A percentile compares a stretch with the other conserved stretches of the same genome.
Conservation (phyloP, 53 echinoderm and acorn worm species). For the Holothuria leucospilota region DNA sequence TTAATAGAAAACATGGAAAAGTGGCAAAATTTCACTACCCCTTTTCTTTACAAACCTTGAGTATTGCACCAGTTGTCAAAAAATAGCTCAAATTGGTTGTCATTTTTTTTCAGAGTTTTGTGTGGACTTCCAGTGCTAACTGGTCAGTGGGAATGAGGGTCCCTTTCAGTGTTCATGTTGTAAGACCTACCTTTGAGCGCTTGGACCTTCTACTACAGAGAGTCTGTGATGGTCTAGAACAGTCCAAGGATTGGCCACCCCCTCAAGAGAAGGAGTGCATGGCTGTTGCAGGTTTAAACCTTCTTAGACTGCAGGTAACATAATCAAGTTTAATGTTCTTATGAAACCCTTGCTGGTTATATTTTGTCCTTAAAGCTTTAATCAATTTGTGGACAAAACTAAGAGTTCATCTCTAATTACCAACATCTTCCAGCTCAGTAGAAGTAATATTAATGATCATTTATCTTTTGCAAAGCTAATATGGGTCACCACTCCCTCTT, state of each 20-base stretch:
- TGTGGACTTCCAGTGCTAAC: conserved; percentile 98
- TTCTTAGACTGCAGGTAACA: conserved; percentile 88
- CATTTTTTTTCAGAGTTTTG: conserved; percentile 73
- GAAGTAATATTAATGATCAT: too few species aligned
- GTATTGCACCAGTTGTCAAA: background rate
- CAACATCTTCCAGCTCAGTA: too few species aligned
- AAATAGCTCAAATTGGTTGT: background rate
- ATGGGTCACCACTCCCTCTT: too few species aligned
- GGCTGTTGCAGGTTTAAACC: conserved; percentile 91
- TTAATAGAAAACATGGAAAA: too few species aligned
- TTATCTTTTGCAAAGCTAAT: too few species aligned
- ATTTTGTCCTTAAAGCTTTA: too few species aligned
- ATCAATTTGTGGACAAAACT: too few species aligned
- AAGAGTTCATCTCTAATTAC: too few species aligned
- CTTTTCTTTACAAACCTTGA: too few species aligned
- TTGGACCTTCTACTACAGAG: conserved; percentile 84
- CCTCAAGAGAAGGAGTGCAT: conserved; percentile 99
- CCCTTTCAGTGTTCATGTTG: conserved; percentile 92
- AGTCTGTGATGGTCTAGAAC: conserved; percentile 93
- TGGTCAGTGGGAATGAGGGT: conserved; percentile 94
- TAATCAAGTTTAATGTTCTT: background rate
- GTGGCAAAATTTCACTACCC: too few species aligned
- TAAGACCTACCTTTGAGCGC: conserved; percentile 89
- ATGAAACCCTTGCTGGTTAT: too few species aligned
- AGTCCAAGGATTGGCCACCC: conserved; percentile 95